Percentiles rank a stretch among this genome's conserved stretches.
phyloP scores from a whole-genome alignment of 2,888 invertebrate genomes.

The Spisula solida region DNA sequence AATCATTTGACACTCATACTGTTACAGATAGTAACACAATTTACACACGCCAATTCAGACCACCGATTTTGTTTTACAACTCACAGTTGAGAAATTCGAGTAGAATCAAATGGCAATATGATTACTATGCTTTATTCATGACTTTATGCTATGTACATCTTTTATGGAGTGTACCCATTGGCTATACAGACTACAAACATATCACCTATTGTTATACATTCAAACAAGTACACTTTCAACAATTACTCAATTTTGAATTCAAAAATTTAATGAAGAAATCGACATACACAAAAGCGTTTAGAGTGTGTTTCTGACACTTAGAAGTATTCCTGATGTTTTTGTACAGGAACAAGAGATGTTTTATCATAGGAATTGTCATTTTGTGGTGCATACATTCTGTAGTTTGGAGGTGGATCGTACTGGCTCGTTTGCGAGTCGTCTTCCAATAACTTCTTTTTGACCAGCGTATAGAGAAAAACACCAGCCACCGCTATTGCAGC shows the following conservation, averaged over 20 bases:
- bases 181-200: not conserved
- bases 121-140: slow-evolving; percentile 22
- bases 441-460: slow-evolving; percentile 20
- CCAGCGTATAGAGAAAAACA: slow-evolving; percentile 10
- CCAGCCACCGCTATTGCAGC: slow-evolving; percentile 23
- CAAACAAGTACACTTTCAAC: not conserved
- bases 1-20: not conserved
- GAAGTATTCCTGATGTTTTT: no score
- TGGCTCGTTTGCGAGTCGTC: not conserved
- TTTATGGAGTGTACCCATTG: not conserved
- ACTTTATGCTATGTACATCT: not conserved
- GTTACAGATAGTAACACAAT: not conserved
- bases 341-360: no score
- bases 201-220: not conserved
- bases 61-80: slow-evolving; percentile 21
- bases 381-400: no score
- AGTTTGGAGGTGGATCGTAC: no score
- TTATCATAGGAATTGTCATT: no score
- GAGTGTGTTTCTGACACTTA: not conserved
- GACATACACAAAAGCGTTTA: not conserved
- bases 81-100: not conserved
- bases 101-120: not conserved
- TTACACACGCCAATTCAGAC: not conserved
- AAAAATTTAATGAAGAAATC: not conserved
- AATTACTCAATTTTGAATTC: not conserved